These are phyloP conservation scores for Halotydeus destructor DNA, from an alignment of 1,140 invertebrate species.

Conservation along the genomic window DNA sequence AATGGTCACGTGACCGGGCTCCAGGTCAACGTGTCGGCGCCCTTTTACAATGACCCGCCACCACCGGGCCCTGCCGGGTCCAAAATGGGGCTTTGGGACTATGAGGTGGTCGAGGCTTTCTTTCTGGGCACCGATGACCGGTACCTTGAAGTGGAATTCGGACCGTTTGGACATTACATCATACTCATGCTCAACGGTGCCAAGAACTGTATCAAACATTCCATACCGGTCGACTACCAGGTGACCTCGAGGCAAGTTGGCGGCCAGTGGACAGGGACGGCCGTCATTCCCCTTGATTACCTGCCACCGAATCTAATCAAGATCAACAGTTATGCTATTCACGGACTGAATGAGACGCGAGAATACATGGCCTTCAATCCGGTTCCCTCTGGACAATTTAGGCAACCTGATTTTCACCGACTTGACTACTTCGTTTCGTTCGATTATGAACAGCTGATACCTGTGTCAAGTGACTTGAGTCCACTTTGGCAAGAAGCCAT, in stretches of 20 bases:
- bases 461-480: too few relatives aligned
- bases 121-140: slow-evolving; percentile 27
- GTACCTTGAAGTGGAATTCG: slow-evolving; percentile 32
- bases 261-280: slow-evolving; percentile 25
- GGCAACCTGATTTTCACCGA: slow-evolving; percentile 28
- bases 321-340: slow-evolving; percentile 37
- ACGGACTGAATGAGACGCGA: slow-evolving; percentile 26
- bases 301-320: slow-evolving; percentile 27
- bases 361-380: slow-evolving; percentile 31
- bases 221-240: too few relatives aligned
- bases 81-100: slow-evolving; percentile 26
- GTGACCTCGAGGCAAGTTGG: too few relatives aligned
- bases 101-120: slow-evolving; percentile 32
- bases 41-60: slow-evolving; percentile 26
- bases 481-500: too few relatives aligned
- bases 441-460: too few relatives aligned
- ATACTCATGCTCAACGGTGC: slow-evolving; percentile 26
- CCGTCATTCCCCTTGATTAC: slow-evolving; percentile 24
- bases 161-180: slow-evolving; percentile 29
- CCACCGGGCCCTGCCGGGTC: slow-evolving; percentile 17
- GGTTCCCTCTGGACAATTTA: slow-evolving; percentile 23
- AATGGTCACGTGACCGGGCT: slow-evolving; percentile 10
- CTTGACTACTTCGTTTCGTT: slow-evolving; percentile 4
- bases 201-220: slow-evolving; percentile 24
- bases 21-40: slow-evolving; percentile 19